Evolutionary conservation across 2,888 invertebrate species (phyloP), one percentile per base, ranked within the genome.

Genomic region (Lutraria lutraria): DNA sequence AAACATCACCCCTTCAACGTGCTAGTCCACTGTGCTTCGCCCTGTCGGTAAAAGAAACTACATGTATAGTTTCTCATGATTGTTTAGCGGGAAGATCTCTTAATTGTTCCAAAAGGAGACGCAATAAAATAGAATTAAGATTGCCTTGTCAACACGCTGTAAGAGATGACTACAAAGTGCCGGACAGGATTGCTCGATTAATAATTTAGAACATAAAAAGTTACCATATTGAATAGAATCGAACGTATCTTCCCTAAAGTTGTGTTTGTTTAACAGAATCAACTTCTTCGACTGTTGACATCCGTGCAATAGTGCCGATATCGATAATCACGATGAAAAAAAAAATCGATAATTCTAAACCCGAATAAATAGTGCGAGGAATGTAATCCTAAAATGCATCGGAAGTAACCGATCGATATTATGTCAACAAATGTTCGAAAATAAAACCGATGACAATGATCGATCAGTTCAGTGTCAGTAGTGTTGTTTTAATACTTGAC

Each of bases 121-220:
- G 25, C 25, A 68, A 68, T 68, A 68, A 25, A 68, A 68, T 25
- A 25, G 21, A 68, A 68, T 68, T n/a, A 68, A 25, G n/a, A 8
- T 43, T 34, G 79, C 31, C 52, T 79, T 34, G 79, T 52, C 34
- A 52, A 53, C 52, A 72, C 31, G 52, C 25, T 68, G 16, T n/a
- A 31, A 34, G n/a, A 63, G 34, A 43, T 68, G n/a, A 63, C 43
- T 63, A 43, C n/a, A 63, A 21, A 34, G 12, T 83, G 31, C 60
- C 43, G 63, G 63, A n/a, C 29, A 63, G 25, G 43, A 25, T 13
- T 52, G 68, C 31, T 85, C 85, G 85, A 79, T 85, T n/a, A 85
- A 79, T 85, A 54, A 85, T 85, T 85, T 56, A 85, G 85, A 85
- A 85, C 85, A 85, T 12, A 52, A 79, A 76, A 85, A n/a, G 72